Conservation (phyloP, 1,140 invertebrate species). For the Drosophila kurseongensis region DNA sequence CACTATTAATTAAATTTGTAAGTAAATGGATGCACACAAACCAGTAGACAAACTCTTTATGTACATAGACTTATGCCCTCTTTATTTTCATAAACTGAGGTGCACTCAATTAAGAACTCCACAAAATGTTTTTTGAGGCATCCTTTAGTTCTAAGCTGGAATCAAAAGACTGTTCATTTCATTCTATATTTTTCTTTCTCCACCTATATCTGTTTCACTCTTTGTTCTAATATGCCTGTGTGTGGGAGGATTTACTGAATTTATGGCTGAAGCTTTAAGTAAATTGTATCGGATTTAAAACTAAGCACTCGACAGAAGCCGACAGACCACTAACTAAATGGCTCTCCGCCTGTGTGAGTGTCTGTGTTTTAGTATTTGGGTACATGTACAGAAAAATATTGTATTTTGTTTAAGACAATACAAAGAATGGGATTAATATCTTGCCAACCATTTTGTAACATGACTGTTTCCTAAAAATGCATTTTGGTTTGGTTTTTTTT, state of each 20-base stretch:
- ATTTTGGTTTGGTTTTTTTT: too few relatives aligned
- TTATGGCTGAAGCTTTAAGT: slow-evolving; percentile 65
- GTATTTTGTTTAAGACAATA: background rate
- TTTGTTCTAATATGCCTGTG: background rate
- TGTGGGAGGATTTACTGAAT: slow-evolving; percentile 41
- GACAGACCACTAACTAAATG: slow-evolving; percentile 70
- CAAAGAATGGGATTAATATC: background rate
- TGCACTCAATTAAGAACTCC: slow-evolving; percentile 65
- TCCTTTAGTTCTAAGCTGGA: slow-evolving; percentile 26
- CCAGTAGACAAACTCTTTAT: background rate
- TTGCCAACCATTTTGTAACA: too few relatives aligned
- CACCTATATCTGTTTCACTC: background rate
- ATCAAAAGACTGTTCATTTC: slow-evolving; percentile 39
- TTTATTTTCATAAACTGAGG: slow-evolving; percentile 3
- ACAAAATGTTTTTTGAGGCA: slow-evolving; percentile 40
- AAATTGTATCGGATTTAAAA: slow-evolving; percentile 74
- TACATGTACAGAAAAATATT: background rate
- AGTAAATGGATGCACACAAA: slow-evolving; percentile 7
- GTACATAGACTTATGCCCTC: background rate
- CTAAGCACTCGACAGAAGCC: slow-evolving; percentile 59
- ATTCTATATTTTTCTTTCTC: background rate
- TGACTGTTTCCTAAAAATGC: too few relatives aligned
- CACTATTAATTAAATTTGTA: slow-evolving; percentile 14
- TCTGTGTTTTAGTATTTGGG: slow-evolving; percentile 1
- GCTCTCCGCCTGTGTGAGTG: slow-evolving; percentile 28